Percentiles rank a stretch among this genome's conserved stretches.
Evolutionary conservation across 2,888 invertebrate species (phyloP).

Genomic region (Erebia epiphron): DNA sequence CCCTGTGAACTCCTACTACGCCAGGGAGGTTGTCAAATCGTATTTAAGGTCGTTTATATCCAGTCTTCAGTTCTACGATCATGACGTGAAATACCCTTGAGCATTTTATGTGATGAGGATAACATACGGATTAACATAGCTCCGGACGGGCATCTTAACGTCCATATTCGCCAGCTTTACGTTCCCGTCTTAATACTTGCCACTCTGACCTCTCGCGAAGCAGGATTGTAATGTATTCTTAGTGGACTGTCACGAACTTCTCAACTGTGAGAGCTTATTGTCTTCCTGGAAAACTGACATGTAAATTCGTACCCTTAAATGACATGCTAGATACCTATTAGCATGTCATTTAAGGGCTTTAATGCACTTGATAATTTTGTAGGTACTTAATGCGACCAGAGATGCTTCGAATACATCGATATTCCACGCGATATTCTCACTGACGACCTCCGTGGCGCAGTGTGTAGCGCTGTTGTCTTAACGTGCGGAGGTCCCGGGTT

Average conservation of each 20-base stretch:
- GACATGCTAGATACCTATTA: too few species aligned
- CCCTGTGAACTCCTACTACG: too few species aligned
- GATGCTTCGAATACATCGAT: neutral
- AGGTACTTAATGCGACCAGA: neutral
- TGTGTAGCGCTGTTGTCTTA: too few species aligned
- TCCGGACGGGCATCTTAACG: constrained; percentile 30
- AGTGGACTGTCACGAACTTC: constrained; percentile 41
- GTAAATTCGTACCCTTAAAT: constrained; percentile 28
- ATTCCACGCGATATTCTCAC: too few species aligned
- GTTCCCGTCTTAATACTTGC: constrained; percentile 30
- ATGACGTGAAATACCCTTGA: constrained; percentile 37
- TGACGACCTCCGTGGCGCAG: too few species aligned
- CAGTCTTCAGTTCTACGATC: constrained; percentile 44
- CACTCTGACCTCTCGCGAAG: constrained; percentile 38
- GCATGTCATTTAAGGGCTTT: neutral
- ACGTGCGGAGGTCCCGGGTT: too few species aligned
- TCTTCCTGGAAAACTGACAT: constrained; percentile 35
- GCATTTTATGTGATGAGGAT: constrained; percentile 36
- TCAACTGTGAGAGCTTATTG: constrained; percentile 35
- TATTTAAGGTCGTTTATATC: neutral
- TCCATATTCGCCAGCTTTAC: constrained; percentile 32
- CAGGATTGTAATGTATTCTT: constrained; percentile 36
- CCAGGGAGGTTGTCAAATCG: neutral
- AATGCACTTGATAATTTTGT: neutral
- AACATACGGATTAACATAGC: constrained; percentile 35